These are phyloP conservation scores for Carposina sasakii DNA, from an alignment of 1,140 invertebrate genomes.

Conservation along the genomic window DNA sequence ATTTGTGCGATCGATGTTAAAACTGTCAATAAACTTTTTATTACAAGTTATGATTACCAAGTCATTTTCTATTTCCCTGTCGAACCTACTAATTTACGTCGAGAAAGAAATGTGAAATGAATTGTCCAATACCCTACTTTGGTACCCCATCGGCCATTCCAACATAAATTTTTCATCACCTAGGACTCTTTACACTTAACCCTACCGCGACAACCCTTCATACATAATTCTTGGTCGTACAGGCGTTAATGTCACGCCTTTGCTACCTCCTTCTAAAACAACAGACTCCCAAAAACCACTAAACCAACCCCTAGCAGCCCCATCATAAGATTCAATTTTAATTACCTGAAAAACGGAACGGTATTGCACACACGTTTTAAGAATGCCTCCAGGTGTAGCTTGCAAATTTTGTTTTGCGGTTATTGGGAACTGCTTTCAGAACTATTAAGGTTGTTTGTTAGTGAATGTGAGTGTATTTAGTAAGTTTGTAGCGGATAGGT, in stretches of 20 bases:
- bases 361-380: slow-evolving; percentile 54
- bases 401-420: slow-evolving; percentile 11
- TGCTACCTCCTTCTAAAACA: slow-evolving; percentile 49
- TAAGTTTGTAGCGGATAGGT: slow-evolving; percentile 50
- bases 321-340: slow-evolving; percentile 21
- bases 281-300: slow-evolving; percentile 40
- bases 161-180: slow-evolving; percentile 47
- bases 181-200: slow-evolving; percentile 55
- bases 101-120: slow-evolving; percentile 21
- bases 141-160: slow-evolving; percentile 40
- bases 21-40: no score
- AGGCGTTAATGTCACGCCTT: slow-evolving; percentile 68
- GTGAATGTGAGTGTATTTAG: neutral
- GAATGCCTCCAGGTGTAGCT: slow-evolving; percentile 56
- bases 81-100: no score
- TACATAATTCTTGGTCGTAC: slow-evolving; percentile 58
- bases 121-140: slow-evolving; percentile 16
- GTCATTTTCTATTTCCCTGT: no score
- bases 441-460: neutral
- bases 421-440: slow-evolving; percentile 14
- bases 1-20: no score
- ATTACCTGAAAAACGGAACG: slow-evolving; percentile 32
- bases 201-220: slow-evolving; percentile 61
- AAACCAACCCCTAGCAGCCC: slow-evolving; percentile 26
- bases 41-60: no score